phyloP scores from a whole-genome alignment of 2,797 vertebrate genomes.

The Chelon labrosus region DNA sequence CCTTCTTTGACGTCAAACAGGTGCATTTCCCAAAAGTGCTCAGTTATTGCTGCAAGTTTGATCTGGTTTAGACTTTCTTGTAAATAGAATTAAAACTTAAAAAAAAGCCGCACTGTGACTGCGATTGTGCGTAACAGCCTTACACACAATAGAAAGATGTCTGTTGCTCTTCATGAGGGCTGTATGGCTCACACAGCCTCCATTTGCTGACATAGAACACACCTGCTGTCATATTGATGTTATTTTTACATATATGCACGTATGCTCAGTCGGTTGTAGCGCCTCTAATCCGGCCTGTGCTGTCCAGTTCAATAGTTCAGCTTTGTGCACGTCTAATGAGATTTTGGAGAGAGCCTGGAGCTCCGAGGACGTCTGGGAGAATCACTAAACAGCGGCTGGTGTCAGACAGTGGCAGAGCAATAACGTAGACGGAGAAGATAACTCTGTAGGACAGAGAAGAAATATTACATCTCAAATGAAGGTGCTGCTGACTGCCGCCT shows the following conservation, averaged over 20 bases:
- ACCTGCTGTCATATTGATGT: constrained; percentile 46
- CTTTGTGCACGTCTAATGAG: constrained; percentile 75
- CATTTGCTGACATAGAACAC: constrained; percentile 50
- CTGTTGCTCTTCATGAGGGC: constrained; percentile 53
- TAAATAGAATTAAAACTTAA: constrained; percentile 1
- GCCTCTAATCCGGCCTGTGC: constrained; percentile 41
- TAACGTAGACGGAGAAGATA: constrained; percentile 61
- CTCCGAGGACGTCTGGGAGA: constrained; percentile 46
- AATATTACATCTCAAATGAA: constrained; percentile 58
- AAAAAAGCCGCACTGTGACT: background rate
- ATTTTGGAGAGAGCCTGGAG: constrained; percentile 70
- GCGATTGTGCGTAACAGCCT: background rate
- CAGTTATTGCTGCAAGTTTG: background rate
- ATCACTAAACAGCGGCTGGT: constrained; percentile 40
- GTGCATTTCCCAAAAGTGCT: background rate
- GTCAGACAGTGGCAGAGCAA: constrained; percentile 50
- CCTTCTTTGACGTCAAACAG: constrained; percentile 24
- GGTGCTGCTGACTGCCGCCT: constrained; percentile 51
- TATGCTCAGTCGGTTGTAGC: constrained; percentile 18
- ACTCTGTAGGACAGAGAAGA: constrained; percentile 58
- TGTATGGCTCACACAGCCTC: constrained; percentile 25
- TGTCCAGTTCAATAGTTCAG: constrained; percentile 65
- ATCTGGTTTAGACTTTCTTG: background rate
- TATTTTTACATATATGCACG: constrained; percentile 46
- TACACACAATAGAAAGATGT: constrained; percentile 10